A percentile compares a stretch with the other conserved stretches of the same genome.
phyloP scores from a whole-genome alignment of 1,140 invertebrate genomes.

The Zaprionus taronus region DNA sequence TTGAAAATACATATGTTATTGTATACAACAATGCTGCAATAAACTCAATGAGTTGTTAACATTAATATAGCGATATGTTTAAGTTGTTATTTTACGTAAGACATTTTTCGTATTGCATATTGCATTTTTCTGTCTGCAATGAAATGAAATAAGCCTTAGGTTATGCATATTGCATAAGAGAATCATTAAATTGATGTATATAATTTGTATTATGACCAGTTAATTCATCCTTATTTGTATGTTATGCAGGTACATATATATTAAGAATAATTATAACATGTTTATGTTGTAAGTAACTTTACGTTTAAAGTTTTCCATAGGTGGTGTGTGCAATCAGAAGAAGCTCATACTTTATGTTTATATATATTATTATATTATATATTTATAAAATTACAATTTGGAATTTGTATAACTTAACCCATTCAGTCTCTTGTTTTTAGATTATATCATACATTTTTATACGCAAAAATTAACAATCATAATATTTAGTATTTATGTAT shows the following conservation, averaged over 20 bases:
- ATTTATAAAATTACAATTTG: background rate
- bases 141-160: slow-evolving; percentile 22
- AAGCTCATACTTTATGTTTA: background rate
- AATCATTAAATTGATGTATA: slow-evolving; percentile 16
- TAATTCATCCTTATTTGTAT: slow-evolving; percentile 11
- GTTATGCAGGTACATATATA: background rate
- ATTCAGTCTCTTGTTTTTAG: background rate
- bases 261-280: background rate
- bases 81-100: slow-evolving; percentile 38
- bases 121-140: slow-evolving; percentile 31
- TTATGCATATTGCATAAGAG: slow-evolving; percentile 33
- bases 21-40: slow-evolving; percentile 68
- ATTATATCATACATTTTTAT: slow-evolving; percentile 9
- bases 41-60: slow-evolving; percentile 81
- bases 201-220: slow-evolving; percentile 7
- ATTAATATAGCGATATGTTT: slow-evolving; percentile 49
- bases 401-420: background rate
- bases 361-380: background rate
- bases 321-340: background rate
- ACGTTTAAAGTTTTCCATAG: slow-evolving; percentile 1
- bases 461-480: background rate
- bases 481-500: slow-evolving; percentile 26
- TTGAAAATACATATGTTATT: slow-evolving; percentile 53
- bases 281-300: background rate
- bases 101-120: slow-evolving; percentile 29